Base-by-base conservation (phyloP, 2,113 vertebrate species). In the Megaptera novaeangliae region DNA sequence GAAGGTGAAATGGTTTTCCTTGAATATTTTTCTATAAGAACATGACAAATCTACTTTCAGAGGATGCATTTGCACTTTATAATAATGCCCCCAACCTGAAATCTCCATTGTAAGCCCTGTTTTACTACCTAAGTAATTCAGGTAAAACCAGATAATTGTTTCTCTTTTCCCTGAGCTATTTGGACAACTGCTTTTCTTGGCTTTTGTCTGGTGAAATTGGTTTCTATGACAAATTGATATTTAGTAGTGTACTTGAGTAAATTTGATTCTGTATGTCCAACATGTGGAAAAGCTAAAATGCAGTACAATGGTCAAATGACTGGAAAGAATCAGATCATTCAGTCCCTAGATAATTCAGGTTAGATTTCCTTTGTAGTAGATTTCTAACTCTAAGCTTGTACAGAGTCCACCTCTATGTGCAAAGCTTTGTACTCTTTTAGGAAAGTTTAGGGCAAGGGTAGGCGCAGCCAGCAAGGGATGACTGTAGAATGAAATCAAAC, bases 11-110 rank as follows among this genome's bases (percentile, higher is more conserved):
- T 95, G 78, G 6, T 44, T 92, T 96, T 82, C 36, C 68, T 18
- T 61, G 59, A 93, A 41, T 82, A 44, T 88, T 95, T 97, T 95
- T 86, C 77, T 86, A 12, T 18, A 61, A 77, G 66, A 88, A 96
- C 57, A 36, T 59, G 72, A 72, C 52, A 72, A 55, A 78, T 85
- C 72, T 77, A n/a, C 61, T 93, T 93, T 88, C 12, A 55, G n/a
- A 68, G 78, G 41, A 15, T 75, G 20, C 17, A 39, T 84, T 84
- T 55, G 46, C 8, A 84, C 6, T 0, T 86, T 55, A 18, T 94
- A 46, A 59, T 36, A 66, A 31, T 81, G 83, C 57, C 14, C 21
- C 8, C 12, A 63, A 46, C 44, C 6, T 68, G 88, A 88, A 36
- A 41, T 84, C 68, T 34, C 72, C 27, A 5, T 75, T 55, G 7